Base-by-base conservation (phyloP, 1,140 invertebrate genomes). In the Papilio polytes region DNA sequence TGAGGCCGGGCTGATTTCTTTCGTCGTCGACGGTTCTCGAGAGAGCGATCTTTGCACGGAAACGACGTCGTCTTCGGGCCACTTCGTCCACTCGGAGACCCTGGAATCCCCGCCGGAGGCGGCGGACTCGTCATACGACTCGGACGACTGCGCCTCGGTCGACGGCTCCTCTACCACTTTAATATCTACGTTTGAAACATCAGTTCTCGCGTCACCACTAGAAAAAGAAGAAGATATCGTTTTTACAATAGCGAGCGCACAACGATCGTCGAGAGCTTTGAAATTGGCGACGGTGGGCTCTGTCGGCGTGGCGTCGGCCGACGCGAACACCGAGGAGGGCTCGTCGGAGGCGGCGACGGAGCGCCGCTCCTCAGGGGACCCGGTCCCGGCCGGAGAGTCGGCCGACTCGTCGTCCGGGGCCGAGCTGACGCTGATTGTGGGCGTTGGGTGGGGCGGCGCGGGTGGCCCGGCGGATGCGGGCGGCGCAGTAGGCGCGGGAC, bases 391-490 rank as follows among this genome's bases (percentile, higher is more conserved):
- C 26, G 89, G 86, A 12, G 90, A 88, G 83, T 94, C 95, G 9
- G 91, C 92, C 22, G 94, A 90, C 44, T 96, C 86, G 72, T 97
- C 96, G 78, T 97, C 97, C 13, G 96, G 96, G 48, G 96, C 97
- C 3, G 97, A 96, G 91, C 96, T 97, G 44, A 97, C 97, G 91
- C 97, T 97, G 84, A 97, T 97, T 48, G 97, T 95, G n/a, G 97
- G 97, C 8, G 97, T 95, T 83, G 94, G 94, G 81, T 90, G 92
- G 74, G 87, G 89, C 51, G 85, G 86, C 26, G 83, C 48, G 80
- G 82, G 15, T 80, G 48, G 8, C 81, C n/a, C n/a, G n/a, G n/a
- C n/a, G n/a, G n/a, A n/a, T n/a, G 53, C 36, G 59, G 44, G 46
- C 13, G 80, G 80, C 73, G 80, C 83, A 56, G 81, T 86, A 86